Evolutionary conservation across 2,797 vertebrate genomes (phyloP), one percentile per base, ranked within the genome.

Genomic region (Harpagifer antarcticus): DNA sequence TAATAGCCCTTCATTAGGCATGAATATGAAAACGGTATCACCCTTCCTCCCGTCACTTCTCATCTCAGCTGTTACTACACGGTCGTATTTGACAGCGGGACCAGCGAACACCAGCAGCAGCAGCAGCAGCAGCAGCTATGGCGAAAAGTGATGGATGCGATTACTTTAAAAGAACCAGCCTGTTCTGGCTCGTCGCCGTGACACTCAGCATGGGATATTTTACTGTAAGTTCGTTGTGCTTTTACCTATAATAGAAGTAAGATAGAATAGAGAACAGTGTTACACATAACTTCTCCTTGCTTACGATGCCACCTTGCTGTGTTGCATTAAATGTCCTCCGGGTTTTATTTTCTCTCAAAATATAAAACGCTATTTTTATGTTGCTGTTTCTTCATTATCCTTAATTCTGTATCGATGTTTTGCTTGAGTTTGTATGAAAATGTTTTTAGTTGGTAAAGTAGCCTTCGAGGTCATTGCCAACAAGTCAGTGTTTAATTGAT

Each of bases 131-230:
- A 17, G 70, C 63, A 85, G 47, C 50, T 2, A 96, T 95, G 95
- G 93, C 93, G 9, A 88, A 87, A 71, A 91, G 77, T 75, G 91
- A 93, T 56, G 81, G 78, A n/a, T 42, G 76, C 23, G 76, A 90
- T 6, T 96, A 93, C 52, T 97, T 97, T 83, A 92, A 33, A 76
- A 93, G 94, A 70, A 54, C 90, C 43, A 94, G 83, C 58, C 61
- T 92, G 3, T 88, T 94, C 31, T 96, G 96, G 96, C 86, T 96
- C 2, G 44, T 86, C 2, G 2, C 63, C 27, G 79, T 97, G 42
- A 85, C 72, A 0, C 3, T 95, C 1, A 74, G 85, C 8, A 53
- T 97, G 9, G 85, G 86, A 19, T 96, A 91, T 76, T 96, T 89
- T 23, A 92, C 95, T 33, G 97, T 97, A 89, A 96, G 94, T 83